Evolutionary conservation across 2,797 vertebrate genomes (phyloP).

Genomic region (Botia almorhae): DNA sequence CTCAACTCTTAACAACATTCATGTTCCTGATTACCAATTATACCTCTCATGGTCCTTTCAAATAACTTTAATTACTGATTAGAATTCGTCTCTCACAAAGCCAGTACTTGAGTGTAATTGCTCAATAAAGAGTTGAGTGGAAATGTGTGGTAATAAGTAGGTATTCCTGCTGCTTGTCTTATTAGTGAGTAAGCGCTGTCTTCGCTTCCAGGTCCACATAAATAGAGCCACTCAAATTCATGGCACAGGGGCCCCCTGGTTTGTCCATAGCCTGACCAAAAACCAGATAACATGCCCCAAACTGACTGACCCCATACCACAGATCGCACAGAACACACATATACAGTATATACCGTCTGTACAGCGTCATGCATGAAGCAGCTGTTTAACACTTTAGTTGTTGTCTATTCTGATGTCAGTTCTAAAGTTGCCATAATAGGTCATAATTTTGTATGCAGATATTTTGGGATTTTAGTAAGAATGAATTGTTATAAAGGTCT

Average conservation of each 20-base stretch:
- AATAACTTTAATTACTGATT: slow-evolving; percentile 95
- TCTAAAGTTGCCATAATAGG: too few relatives aligned
- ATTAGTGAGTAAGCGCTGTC: slow-evolving; percentile 74
- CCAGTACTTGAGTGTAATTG: slow-evolving; percentile 93
- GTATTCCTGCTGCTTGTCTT: slow-evolving; percentile 89
- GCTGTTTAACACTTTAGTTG: too few relatives aligned
- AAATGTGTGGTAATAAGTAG: slow-evolving; percentile 92
- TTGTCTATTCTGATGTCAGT: too few relatives aligned
- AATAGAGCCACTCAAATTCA: slow-evolving; percentile 76
- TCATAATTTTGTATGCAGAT: too few relatives aligned
- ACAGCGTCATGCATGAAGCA: too few relatives aligned
- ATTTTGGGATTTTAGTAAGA: too few relatives aligned
- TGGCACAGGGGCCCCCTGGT: slow-evolving; percentile 69
- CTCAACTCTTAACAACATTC: slow-evolving; percentile 83
- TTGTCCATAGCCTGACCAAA: slow-evolving; percentile 25
- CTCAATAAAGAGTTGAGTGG: slow-evolving; percentile 90
- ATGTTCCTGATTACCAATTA: slow-evolving; percentile 88
- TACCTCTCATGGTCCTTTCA: slow-evolving; percentile 86
- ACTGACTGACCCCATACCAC: slow-evolving; percentile 24
- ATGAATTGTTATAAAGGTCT: too few relatives aligned
- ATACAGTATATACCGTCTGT: too few relatives aligned
- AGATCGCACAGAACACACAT: not conserved
- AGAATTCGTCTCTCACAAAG: slow-evolving; percentile 91
- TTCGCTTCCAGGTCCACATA: slow-evolving; percentile 71
- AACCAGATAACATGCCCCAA: slow-evolving; percentile 10